These are phyloP conservation scores for Ctenoplectra terminalis DNA, from an alignment of 1,140 invertebrate species.

Conservation along the genomic window DNA sequence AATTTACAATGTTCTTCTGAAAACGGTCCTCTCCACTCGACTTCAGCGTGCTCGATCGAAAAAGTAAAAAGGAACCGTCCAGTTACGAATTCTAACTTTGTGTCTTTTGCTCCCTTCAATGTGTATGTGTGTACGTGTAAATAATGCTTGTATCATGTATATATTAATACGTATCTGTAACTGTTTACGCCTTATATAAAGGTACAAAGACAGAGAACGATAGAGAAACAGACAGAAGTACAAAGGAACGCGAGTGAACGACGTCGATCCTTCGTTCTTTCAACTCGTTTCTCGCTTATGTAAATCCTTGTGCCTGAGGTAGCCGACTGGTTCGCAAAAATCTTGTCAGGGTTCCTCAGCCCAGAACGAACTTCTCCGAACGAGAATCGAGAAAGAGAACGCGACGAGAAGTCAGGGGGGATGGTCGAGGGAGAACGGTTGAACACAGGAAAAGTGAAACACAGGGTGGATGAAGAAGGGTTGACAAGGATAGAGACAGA, in stretches of 20 bases:
- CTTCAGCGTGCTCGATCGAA: background rate
- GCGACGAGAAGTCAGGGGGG: background rate
- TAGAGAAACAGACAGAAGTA: background rate
- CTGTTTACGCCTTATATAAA: background rate
- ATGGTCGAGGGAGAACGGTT: too few relatives aligned
- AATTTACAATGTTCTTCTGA: slow-evolving; percentile 73
- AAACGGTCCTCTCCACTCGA: slow-evolving; percentile 38
- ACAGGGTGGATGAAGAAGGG: background rate
- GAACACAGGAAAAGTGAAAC: too few relatives aligned
- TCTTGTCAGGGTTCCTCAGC: slow-evolving; percentile 1
- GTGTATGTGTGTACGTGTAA: background rate
- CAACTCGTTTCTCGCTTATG: slow-evolving; percentile 21
- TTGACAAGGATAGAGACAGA: background rate
- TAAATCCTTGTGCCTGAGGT: slow-evolving; percentile 49
- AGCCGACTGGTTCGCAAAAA: slow-evolving; percentile 33
- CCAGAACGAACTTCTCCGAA: slow-evolving; percentile 13
- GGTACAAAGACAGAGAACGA: background rate
- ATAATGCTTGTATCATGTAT: background rate
- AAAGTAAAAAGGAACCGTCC: slow-evolving; percentile 33
- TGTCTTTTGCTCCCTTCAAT: slow-evolving; percentile 64
- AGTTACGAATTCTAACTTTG: slow-evolving; percentile 34
- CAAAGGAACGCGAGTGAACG: slow-evolving; percentile 39
- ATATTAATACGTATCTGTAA: background rate
- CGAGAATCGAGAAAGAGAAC: background rate
- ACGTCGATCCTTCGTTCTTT: background rate